A percentile compares a stretch with the other conserved stretches of the same genome.
These are phyloP conservation scores for Dascillus cervinus DNA, from an alignment of 2,888 invertebrate genomes.

Conservation along the genomic window DNA sequence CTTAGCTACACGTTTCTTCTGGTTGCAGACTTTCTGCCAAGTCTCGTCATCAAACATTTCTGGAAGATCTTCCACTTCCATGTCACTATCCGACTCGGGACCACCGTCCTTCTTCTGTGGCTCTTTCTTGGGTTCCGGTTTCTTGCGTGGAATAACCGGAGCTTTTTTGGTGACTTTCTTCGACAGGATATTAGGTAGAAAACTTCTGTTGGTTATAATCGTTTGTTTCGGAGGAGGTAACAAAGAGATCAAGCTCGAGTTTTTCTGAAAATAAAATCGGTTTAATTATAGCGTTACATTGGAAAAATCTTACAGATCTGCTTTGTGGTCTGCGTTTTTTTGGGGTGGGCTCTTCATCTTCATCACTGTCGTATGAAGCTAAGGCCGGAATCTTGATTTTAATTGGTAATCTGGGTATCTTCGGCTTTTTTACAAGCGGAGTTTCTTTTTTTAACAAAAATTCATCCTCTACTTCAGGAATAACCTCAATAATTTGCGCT, in stretches of 20 bases:
- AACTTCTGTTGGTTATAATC: slow-evolving; percentile 31
- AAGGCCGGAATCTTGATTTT: slow-evolving; percentile 64
- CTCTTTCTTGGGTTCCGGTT: slow-evolving; percentile 18
- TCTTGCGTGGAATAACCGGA: slow-evolving; percentile 28
- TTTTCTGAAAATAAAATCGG: slow-evolving; percentile 45
- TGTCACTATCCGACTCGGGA: slow-evolving; percentile 30
- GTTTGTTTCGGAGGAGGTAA: slow-evolving; percentile 60
- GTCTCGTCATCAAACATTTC: slow-evolving; percentile 40
- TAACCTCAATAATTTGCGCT: slow-evolving; percentile 7
- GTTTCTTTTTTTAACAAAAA: slow-evolving; percentile 53
- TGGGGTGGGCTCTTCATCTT: slow-evolving; percentile 42
- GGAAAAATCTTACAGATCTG: slow-evolving; percentile 31
- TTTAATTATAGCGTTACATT: neutral
- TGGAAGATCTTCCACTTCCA: slow-evolving; percentile 45
- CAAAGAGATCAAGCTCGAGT: slow-evolving; percentile 58
- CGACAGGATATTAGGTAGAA: slow-evolving; percentile 45
- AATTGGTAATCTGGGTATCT: slow-evolving; percentile 36
- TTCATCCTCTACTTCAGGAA: slow-evolving; percentile 56
- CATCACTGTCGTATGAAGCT: slow-evolving; percentile 55
- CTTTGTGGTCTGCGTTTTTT: slow-evolving; percentile 41
- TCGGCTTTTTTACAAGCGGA: slow-evolving; percentile 29
- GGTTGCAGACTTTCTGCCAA: slow-evolving; percentile 44
- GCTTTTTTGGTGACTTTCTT: slow-evolving; percentile 34
- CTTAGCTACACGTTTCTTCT: neutral
- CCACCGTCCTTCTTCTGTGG: slow-evolving; percentile 14